Conservation (phyloP, 1,140 invertebrate species). For the Drosophila neocordata region DNA sequence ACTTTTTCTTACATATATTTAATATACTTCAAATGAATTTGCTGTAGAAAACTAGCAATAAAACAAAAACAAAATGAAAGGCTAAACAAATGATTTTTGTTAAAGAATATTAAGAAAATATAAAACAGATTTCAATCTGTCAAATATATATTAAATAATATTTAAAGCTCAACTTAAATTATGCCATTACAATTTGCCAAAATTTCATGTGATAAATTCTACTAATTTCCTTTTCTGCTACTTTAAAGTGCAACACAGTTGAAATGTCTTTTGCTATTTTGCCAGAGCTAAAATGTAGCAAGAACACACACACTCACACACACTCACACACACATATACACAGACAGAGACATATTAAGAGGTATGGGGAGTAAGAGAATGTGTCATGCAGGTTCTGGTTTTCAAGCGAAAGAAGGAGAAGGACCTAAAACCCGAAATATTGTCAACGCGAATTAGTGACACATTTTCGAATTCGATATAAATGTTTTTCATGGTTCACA, state of each 20-base stretch:
- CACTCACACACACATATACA: background rate
- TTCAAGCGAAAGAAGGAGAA: too few relatives aligned
- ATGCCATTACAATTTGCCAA: too few relatives aligned
- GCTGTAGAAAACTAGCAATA: too few relatives aligned
- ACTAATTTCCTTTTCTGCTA: background rate
- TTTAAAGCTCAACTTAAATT: background rate
- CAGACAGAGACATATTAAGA: background rate
- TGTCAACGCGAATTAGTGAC: slow-evolving; percentile 75
- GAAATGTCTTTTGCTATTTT: slow-evolving; percentile 3
- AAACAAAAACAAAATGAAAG: too few relatives aligned
- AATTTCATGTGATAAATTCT: background rate
- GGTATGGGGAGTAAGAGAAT: background rate
- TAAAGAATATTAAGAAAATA: too few relatives aligned
- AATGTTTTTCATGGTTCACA: slow-evolving; percentile 38
- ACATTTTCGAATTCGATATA: slow-evolving; percentile 68
- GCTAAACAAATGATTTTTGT: too few relatives aligned
- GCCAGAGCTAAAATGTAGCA: slow-evolving; percentile 16
- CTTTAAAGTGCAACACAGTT: slow-evolving; percentile 11
- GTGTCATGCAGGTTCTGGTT: background rate
- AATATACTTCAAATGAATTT: too few relatives aligned
- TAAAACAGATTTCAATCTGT: too few relatives aligned
- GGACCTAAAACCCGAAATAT: slow-evolving; percentile 49
- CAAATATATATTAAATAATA: too few relatives aligned
- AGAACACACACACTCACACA: slow-evolving; percentile 12
- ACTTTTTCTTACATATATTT: too few relatives aligned